These are phyloP conservation scores for Aurelia aurita DNA, from an alignment of 30 jellyfish, hydroid and myxozoan species.

Conservation along the genomic window DNA sequence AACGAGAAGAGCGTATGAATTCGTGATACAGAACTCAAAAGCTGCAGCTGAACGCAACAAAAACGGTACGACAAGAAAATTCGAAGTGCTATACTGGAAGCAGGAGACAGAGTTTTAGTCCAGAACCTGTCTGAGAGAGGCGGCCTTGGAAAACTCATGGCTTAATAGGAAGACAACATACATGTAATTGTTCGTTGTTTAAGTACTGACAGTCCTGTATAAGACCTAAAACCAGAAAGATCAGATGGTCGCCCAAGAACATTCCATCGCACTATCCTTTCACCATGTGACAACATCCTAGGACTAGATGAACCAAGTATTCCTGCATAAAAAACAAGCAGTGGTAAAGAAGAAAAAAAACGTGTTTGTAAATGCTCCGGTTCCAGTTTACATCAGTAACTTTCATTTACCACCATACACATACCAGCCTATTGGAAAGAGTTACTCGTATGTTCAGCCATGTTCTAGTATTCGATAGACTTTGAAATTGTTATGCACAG, in stretches of 20 bases:
- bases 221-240: background rate
- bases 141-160: constrained; percentile 48
- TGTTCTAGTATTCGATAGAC: too few species aligned
- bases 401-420: too few species aligned
- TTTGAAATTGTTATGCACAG: too few species aligned
- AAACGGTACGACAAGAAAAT: background rate
- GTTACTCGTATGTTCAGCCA: too few species aligned
- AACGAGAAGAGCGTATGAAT: constrained; percentile 6
- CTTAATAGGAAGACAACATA: constrained; percentile 37
- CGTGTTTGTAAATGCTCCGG: too few species aligned
- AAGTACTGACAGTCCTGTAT: constrained; percentile 6
- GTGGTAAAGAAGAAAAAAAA: too few species aligned
- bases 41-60: background rate
- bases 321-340: too few species aligned
- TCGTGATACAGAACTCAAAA: background rate
- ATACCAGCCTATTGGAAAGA: too few species aligned
- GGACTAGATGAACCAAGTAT: too few species aligned
- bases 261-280: constrained; percentile 21
- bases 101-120: constrained; percentile 34
- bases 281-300: constrained; percentile 7
- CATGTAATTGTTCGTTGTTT: constrained; percentile 17
- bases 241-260: background rate
- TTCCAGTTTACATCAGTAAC: too few species aligned
- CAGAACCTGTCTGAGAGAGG: too few species aligned
- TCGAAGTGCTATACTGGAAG: background rate